phyloP scores from a whole-genome alignment of 2,113 vertebrate species.

The Globicephala melas region DNA sequence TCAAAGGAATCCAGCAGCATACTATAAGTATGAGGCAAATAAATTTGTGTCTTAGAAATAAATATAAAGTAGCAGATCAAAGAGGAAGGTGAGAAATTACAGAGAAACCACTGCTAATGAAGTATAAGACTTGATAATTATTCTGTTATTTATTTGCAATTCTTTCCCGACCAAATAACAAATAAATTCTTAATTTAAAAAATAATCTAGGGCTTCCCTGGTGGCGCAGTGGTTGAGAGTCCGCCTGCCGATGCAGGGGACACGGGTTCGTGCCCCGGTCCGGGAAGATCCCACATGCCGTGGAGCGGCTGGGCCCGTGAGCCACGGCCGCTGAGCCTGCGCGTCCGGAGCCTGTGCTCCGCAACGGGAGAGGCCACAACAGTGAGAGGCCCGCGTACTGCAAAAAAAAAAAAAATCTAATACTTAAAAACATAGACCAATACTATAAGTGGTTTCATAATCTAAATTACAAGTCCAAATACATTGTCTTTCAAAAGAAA shows the following conservation, averaged over 20 bases:
- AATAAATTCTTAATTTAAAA: background rate
- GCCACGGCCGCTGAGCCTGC: no score
- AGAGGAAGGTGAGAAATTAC: constrained; percentile 9
- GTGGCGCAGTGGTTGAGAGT: no score
- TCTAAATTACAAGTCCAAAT: background rate
- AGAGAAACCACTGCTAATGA: background rate
- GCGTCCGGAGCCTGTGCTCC: no score
- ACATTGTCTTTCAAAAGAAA: constrained; percentile 14
- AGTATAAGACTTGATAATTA: constrained; percentile 7
- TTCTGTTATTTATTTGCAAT: background rate
- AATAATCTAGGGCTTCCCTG: background rate
- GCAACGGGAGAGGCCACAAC: no score
- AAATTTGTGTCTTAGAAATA: background rate
- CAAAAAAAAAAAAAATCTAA: no score
- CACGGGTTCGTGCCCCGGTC: no score
- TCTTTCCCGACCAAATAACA: background rate
- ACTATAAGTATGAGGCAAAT: background rate
- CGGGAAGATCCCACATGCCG: no score
- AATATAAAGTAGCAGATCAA: constrained; percentile 25
- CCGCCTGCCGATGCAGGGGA: no score
- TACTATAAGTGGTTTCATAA: background rate
- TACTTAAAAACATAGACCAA: background rate
- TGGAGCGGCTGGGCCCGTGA: no score
- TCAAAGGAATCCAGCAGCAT: background rate
- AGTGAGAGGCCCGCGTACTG: no score